These are phyloP conservation scores for Crax fasciolata DNA, from an alignment of 2,797 vertebrate genomes.

Conservation along the genomic window DNA sequence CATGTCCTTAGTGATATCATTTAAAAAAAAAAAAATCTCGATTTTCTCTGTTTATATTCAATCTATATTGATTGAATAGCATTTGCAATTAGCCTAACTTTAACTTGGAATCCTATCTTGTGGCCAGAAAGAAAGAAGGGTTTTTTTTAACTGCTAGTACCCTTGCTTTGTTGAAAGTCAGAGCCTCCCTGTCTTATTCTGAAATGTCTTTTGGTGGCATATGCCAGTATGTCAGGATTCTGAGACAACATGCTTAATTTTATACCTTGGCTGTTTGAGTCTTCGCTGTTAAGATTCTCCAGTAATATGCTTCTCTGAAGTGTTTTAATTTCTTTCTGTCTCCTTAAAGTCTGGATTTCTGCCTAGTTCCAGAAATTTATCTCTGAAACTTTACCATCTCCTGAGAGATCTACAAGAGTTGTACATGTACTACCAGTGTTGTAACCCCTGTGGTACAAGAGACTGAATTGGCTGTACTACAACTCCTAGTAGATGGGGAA, in stretches of 20 bases:
- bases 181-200: background rate
- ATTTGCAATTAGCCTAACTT: background rate
- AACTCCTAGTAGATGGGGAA: constrained; percentile 19
- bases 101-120: background rate
- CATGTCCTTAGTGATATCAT: background rate
- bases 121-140: background rate
- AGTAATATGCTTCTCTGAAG: constrained; percentile 6
- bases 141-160: background rate
- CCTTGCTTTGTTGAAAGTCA: background rate
- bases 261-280: background rate
- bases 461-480: constrained; percentile 37
- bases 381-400: constrained; percentile 48
- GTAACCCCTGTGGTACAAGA: constrained; percentile 31
- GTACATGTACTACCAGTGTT: constrained; percentile 6
- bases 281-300: background rate
- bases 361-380: constrained; percentile 39
- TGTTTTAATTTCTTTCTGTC: constrained; percentile 39
- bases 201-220: background rate
- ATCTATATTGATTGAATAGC: background rate
- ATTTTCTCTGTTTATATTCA: background rate
- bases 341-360: constrained; percentile 48
- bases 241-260: constrained; percentile 1
- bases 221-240: background rate
- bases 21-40: background rate
- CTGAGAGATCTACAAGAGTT: constrained; percentile 55